These are phyloP conservation scores for Harpagifer antarcticus DNA, from an alignment of 2,797 vertebrate species.

Conservation along the genomic window DNA sequence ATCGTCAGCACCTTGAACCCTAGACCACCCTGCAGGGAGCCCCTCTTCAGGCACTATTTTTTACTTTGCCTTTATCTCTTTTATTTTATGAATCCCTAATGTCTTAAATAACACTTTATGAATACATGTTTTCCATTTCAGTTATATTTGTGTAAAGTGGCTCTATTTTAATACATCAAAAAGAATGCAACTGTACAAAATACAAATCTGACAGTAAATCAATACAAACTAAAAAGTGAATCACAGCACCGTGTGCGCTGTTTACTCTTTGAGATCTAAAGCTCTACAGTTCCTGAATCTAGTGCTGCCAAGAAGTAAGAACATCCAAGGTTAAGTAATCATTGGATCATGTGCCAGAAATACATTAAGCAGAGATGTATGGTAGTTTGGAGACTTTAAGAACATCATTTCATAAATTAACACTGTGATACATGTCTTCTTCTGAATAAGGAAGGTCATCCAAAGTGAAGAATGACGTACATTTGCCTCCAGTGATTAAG, in stretches of 20 bases:
- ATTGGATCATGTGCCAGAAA: not conserved
- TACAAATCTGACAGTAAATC: not conserved
- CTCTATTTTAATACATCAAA: not conserved
- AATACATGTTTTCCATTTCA: not conserved
- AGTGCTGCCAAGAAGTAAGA: not conserved
- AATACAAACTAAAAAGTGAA: not conserved
- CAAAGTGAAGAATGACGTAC: conserved; percentile 8
- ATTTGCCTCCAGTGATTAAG: conserved; percentile 31
- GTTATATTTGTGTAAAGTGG: not conserved
- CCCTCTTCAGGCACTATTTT: not conserved
- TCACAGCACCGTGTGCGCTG: not conserved
- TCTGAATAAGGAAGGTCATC: conserved; percentile 13
- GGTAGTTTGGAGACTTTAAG: not conserved
- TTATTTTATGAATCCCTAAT: not conserved
- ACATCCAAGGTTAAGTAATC: not conserved
- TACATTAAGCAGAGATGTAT: not conserved
- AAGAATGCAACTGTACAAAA: not conserved
- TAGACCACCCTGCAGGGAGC: too few species aligned
- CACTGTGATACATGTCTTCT: not conserved
- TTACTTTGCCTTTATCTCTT: not conserved
- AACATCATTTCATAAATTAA: not conserved
- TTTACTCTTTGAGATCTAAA: not conserved
- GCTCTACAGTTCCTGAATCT: not conserved
- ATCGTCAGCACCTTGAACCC: not conserved
- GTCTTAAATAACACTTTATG: not conserved